Evolutionary conservation across 2,888 invertebrate genomes (phyloP).

Genomic region (Sericinus montela): DNA sequence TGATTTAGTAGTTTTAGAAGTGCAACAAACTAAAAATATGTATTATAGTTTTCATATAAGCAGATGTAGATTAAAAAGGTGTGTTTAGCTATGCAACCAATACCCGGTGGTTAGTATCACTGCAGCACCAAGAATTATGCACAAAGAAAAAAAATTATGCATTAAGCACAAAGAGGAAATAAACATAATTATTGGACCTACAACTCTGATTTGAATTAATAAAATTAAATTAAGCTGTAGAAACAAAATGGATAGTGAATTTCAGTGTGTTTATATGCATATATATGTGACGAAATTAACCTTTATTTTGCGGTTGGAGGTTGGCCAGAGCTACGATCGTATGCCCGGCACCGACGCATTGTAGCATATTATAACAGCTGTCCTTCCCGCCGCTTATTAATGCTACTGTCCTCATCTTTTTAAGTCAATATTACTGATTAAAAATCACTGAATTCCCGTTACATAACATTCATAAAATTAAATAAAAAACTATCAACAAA

Average conservation of each 20-base stretch:
- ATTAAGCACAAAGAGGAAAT: too few species aligned
- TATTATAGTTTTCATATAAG: too few species aligned
- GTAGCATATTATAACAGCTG: conserved; percentile 99
- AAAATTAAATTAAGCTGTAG: too few species aligned
- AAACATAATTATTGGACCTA: too few species aligned
- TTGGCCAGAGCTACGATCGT: conserved; percentile 97
- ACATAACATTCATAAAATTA: conserved; percentile 69
- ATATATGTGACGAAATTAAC: conserved; percentile 57
- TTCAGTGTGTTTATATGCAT: conserved; percentile 1
- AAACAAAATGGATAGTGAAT: not conserved
- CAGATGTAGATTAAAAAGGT: too few species aligned
- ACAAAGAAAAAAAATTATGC: too few species aligned
- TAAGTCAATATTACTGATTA: conserved; percentile 43
- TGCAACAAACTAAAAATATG: too few species aligned
- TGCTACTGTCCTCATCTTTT: conserved; percentile 91
- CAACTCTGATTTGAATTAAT: too few species aligned
- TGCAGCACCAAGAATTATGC: too few species aligned
- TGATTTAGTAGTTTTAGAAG: too few species aligned
- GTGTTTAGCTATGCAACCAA: too few species aligned
- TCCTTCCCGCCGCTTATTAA: conserved; percentile 99
- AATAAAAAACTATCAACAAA: conserved; percentile 51
- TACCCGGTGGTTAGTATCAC: too few species aligned
- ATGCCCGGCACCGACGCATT: conserved; percentile 97
- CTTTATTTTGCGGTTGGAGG: conserved; percentile 91
- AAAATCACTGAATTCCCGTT: conserved; percentile 49